These are phyloP conservation scores for Pristionchus fissidentatus DNA, from an alignment of 2,888 invertebrate species.

Conservation along the genomic window DNA sequence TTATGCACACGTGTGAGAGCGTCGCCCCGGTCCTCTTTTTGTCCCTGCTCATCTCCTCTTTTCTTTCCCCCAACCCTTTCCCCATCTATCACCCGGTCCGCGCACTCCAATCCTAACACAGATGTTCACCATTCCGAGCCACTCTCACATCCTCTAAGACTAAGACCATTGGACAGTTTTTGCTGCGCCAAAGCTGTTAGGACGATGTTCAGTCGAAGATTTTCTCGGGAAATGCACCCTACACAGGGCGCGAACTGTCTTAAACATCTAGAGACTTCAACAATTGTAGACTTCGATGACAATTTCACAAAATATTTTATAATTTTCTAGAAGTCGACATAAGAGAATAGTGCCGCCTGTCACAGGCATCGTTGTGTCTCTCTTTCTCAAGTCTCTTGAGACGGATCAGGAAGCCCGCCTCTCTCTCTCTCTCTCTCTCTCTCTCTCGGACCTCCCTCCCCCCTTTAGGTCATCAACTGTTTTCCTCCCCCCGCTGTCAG, in stretches of 20 bases:
- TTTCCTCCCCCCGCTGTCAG: constrained; percentile 34
- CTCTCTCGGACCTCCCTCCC: neutral
- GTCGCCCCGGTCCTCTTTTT: too few species aligned
- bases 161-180: neutral
- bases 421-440: neutral
- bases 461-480: constrained; percentile 40
- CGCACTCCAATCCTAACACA: too few species aligned
- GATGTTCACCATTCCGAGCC: neutral
- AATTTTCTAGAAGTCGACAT: too few species aligned
- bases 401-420: neutral
- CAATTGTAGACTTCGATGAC: too few species aligned
- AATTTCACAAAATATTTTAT: too few species aligned
- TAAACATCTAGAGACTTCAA: too few species aligned
- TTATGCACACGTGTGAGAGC: neutral
- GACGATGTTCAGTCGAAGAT: neutral
- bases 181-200: constrained; percentile 7
- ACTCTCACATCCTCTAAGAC: neutral
- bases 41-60: too few species aligned
- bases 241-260: too few species aligned
- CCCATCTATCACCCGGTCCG: neutral
- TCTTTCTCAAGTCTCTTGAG: neutral
- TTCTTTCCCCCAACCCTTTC: neutral
- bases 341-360: too few species aligned
- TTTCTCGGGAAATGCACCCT: too few species aligned
- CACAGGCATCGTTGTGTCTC: too few species aligned